Conservation (phyloP, 1,140 invertebrate species). For the Bombus huntii region DNA sequence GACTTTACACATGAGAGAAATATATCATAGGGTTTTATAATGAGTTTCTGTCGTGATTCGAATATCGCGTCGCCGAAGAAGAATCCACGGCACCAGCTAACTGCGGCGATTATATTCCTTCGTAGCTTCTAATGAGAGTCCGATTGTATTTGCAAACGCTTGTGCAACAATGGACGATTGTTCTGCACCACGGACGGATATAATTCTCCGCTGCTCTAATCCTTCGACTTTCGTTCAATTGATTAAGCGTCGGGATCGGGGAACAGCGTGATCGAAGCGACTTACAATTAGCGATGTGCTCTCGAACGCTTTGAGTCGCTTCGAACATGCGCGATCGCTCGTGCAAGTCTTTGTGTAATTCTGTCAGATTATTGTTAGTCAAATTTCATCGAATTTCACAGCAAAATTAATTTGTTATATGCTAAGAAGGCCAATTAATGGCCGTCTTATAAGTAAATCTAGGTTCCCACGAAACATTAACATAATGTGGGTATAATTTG, state of each 20-base stretch:
- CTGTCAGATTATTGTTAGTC: too few relatives aligned
- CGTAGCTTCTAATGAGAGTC: slow-evolving; percentile 19
- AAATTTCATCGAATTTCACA: too few relatives aligned
- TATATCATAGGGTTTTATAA: neutral
- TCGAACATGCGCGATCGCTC: neutral
- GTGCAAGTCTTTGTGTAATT: too few relatives aligned
- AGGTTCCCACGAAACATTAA: too few relatives aligned
- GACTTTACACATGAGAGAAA: neutral
- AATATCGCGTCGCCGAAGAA: neutral
- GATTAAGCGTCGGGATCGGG: slow-evolving; percentile 5
- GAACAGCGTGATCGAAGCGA: neutral
- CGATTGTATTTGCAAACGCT: slow-evolving; percentile 43
- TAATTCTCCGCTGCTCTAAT: slow-evolving; percentile 30
- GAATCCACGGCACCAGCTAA: neutral
- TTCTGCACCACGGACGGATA: slow-evolving; percentile 23
- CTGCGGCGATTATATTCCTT: slow-evolving; percentile 28
- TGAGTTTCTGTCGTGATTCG: neutral
- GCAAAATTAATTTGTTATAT: too few relatives aligned
- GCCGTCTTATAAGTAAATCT: too few relatives aligned
- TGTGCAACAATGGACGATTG: slow-evolving; percentile 48
- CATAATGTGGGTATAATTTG: too few relatives aligned
- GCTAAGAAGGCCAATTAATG: too few relatives aligned
- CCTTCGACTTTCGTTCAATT: slow-evolving; percentile 48
- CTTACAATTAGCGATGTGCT: neutral
- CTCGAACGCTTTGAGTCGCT: neutral